phyloP scores from a whole-genome alignment of 1,140 invertebrate genomes.

The Mercenaria mercenaria region DNA sequence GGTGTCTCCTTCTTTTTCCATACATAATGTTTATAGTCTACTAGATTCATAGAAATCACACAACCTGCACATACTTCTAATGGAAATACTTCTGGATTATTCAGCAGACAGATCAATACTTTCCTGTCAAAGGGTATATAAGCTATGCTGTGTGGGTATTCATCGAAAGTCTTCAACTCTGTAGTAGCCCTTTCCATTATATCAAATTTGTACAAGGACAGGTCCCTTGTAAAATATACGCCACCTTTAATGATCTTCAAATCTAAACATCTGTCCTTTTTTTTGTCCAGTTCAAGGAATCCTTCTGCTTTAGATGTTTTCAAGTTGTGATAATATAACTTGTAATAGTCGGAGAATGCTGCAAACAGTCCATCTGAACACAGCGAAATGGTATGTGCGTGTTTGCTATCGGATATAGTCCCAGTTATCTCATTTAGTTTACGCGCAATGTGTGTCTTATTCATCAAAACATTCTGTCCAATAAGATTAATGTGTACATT shows the following conservation, averaged over 20 bases:
- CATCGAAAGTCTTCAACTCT: not conserved
- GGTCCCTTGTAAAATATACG: not conserved
- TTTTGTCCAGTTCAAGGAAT: too few species aligned
- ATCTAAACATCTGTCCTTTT: not conserved
- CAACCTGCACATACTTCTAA: not conserved
- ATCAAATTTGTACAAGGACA: not conserved
- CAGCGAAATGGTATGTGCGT: too few species aligned
- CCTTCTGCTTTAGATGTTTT: too few species aligned
- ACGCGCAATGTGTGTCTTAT: too few species aligned
- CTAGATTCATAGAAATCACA: not conserved
- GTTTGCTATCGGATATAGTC: too few species aligned
- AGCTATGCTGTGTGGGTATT: not conserved
- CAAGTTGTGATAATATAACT: too few species aligned
- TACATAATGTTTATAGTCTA: not conserved
- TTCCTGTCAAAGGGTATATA: not conserved
- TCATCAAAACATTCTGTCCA: too few species aligned
- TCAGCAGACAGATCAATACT: not conserved
- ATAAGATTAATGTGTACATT: too few species aligned
- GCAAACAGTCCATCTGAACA: too few species aligned
- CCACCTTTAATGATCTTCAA: not conserved
- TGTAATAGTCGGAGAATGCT: too few species aligned
- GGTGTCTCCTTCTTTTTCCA: not conserved
- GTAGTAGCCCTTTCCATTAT: not conserved
- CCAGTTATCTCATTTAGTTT: too few species aligned
- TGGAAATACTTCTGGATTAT: not conserved